A percentile compares a stretch with the other conserved stretches of the same genome.
These are phyloP conservation scores for Nephrotoma flavescens DNA, from an alignment of 2,888 invertebrate species.

Conservation along the genomic window DNA sequence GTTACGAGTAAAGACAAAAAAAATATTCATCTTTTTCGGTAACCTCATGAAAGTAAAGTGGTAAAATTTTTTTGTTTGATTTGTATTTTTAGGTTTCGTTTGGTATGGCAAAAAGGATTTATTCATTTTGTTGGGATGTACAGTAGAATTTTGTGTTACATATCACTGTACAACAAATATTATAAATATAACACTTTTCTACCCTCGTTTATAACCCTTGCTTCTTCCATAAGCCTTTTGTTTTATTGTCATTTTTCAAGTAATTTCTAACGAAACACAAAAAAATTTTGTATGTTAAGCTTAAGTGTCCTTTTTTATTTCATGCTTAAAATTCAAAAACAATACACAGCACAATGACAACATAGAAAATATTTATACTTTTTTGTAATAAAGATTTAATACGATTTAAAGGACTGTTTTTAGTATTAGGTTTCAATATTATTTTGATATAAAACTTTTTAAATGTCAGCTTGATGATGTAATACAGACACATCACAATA, in stretches of 20 bases:
- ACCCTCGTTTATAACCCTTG: too few species aligned
- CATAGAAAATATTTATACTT: not conserved
- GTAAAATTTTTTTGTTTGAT: not conserved
- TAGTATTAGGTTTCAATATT: not conserved
- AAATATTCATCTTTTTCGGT: not conserved
- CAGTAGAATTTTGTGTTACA: not conserved
- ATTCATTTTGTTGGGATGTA: not conserved
- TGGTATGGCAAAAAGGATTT: not conserved
- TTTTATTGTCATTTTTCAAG: too few species aligned
- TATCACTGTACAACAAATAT: too few species aligned
- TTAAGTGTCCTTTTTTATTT: not conserved
- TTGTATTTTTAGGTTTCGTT: not conserved
- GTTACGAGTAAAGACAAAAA: not conserved
- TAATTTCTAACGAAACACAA: not conserved
- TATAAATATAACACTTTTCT: too few species aligned
- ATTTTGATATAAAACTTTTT: not conserved
- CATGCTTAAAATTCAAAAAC: not conserved
- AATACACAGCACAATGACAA: not conserved
- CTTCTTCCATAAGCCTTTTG: too few species aligned
- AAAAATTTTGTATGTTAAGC: not conserved
- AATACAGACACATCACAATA: not conserved
- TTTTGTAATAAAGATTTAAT: not conserved
- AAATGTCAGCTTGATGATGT: not conserved
- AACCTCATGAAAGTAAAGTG: not conserved
- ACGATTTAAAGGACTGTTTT: not conserved